phyloP scores from a whole-genome alignment of 2,888 invertebrate species.

The Rapana venosa region DNA sequence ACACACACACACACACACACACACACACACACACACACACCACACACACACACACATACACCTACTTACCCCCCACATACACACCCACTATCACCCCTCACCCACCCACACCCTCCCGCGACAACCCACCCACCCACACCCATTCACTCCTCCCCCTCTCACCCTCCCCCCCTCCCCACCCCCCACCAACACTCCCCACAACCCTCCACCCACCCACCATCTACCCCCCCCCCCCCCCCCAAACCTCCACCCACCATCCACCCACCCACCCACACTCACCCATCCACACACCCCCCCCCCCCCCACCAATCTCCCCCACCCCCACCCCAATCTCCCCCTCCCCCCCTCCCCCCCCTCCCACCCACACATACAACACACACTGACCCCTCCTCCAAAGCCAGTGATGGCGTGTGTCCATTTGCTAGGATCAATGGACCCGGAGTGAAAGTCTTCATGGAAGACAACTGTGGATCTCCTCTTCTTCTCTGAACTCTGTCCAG shows the following conservation, averaged over 20 bases:
- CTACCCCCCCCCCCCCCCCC: not conserved
- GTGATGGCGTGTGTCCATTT: slow-evolving; percentile 57
- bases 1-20: not conserved
- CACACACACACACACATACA: not conserved
- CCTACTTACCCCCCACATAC: not conserved
- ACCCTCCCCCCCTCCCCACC: not conserved
- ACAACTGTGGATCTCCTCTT: slow-evolving; percentile 35
- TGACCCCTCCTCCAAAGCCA: slow-evolving; percentile 55
- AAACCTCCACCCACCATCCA: not conserved
- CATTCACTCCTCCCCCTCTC: not conserved
- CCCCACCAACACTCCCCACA: not conserved
- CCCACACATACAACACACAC: not conserved
- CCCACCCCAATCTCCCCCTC: not conserved
- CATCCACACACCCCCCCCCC: not conserved
- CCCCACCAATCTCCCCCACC: not conserved
- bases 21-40: not conserved
- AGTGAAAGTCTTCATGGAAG: slow-evolving; percentile 38
- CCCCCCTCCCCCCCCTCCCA: not conserved
- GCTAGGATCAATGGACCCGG: slow-evolving; percentile 42
- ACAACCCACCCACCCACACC: not conserved
- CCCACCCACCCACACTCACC: not conserved
- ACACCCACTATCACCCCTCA: not conserved
- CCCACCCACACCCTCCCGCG: not conserved
- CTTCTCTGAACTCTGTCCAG: not conserved
- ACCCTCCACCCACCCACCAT: not conserved